Evolutionary conservation across 1,140 invertebrate genomes (phyloP), one percentile per base, ranked within the genome.

Genomic region (Centruroides sculpturatus): DNA sequence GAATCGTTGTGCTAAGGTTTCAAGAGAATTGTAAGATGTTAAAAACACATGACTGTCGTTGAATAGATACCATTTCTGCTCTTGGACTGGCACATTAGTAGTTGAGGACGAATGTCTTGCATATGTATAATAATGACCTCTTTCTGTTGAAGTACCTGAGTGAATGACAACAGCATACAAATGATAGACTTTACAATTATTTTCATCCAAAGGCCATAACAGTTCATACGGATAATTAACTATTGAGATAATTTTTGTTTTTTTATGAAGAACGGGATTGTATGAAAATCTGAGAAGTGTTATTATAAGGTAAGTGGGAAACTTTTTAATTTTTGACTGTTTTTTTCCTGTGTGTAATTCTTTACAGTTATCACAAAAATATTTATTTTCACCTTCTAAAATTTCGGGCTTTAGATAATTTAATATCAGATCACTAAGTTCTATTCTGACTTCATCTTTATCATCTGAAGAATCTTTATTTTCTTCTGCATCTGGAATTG

Each of bases 91-190:
- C 61, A 71, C 70, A n/a, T 41, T 41, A 41, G 5, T 6, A 6
- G 41, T 6, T 41, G 41, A 41, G 5, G 41, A 41, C 8, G 3
- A 41, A 41, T 41, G 41, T 41, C 83, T 79, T 0, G 85, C 86
- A 66, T 87, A 83, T 0, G 86, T 88, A 68, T 89, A 89, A 70
- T 92, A 92, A 71, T 92, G 89, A 0, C 89, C 89, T 5, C 85
- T 85, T 69, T 91, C 86, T 64, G 88, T 82, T 50, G 82, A 86
- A 11, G 81, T 82, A 3, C 89, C 88, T 1, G 83, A 84, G 71
- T 92, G 89, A 0, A 92, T 83, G 0, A 92, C 85, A 0, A 87
- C 85, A 0, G 85, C 85, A 69, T 87, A 89, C 0, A 92, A 70
- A 9, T 79, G 77, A 70, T 89, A 91, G 46, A 69, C 59, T 49